Evolutionary conservation across 2,888 invertebrate genomes (phyloP).

Genomic region (Tetropium fuscum): DNA sequence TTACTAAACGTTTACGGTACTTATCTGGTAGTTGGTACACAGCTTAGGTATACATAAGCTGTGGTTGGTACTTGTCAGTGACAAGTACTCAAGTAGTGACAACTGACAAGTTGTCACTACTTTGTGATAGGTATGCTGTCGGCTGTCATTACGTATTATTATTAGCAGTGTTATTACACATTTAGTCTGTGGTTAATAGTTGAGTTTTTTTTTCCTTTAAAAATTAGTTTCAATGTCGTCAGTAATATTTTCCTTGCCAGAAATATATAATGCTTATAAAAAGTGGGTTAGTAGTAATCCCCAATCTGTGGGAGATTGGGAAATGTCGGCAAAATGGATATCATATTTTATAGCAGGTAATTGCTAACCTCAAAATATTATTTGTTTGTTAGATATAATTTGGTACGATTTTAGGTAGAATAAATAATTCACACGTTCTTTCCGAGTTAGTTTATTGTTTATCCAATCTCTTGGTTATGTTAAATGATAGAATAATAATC

Average conservation of each 20-base stretch:
- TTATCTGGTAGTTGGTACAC: no score
- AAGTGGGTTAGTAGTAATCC: slow-evolving; percentile 85
- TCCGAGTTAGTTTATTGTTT: slow-evolving; percentile 89
- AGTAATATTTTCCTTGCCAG: slow-evolving; percentile 61
- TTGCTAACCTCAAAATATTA: slow-evolving; percentile 17
- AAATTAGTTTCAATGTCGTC: slow-evolving; percentile 63
- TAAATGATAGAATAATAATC: slow-evolving; percentile 84
- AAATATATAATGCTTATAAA: slow-evolving; percentile 74
- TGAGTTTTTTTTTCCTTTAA: no score
- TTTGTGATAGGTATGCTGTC: no score
- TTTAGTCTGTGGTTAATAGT: no score
- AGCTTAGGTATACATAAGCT: no score
- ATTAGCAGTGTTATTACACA: no score
- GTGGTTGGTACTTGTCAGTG: no score
- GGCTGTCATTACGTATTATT: no score
- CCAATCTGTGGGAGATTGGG: slow-evolving; percentile 79
- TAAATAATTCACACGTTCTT: slow-evolving; percentile 82
- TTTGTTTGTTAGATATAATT: no score
- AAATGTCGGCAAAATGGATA: slow-evolving; percentile 83
- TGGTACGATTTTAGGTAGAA: slow-evolving; percentile 69
- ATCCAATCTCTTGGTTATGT: slow-evolving; percentile 86
- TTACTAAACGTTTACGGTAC: no score
- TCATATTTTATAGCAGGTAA: slow-evolving; percentile 86
- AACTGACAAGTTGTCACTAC: no score
- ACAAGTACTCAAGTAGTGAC: no score